Percentiles rank a stretch among this genome's conserved stretches.
phyloP scores from a whole-genome alignment of 2,888 invertebrate species.

The Eremobia ochroleuca region DNA sequence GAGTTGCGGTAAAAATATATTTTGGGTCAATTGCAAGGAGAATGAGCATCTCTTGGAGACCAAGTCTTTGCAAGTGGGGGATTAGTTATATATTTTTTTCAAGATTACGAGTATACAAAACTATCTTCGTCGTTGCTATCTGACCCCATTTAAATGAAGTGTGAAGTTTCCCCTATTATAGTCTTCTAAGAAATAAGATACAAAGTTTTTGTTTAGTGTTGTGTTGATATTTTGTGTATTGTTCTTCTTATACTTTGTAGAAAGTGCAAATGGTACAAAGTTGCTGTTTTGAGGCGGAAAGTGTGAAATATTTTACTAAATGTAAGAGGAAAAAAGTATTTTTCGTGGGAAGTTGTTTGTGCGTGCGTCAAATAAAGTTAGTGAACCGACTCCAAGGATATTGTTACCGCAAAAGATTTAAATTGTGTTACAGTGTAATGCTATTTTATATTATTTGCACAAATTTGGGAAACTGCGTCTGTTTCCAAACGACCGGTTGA shows the following conservation, averaged over 20 bases:
- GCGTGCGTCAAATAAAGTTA: conserved; percentile 18
- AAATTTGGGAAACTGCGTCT: not conserved
- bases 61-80: conserved; percentile 24
- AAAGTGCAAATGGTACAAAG: conserved; percentile 15
- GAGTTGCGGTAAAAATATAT: conserved; percentile 37
- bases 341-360: conserved; percentile 5
- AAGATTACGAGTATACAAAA: not conserved
- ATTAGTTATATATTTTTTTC: conserved; percentile 39
- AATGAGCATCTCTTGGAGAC: not conserved
- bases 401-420: not conserved
- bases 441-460: not conserved
- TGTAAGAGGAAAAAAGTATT: not conserved
- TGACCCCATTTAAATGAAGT: conserved; percentile 48
- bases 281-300: conserved; percentile 15
- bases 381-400: not conserved
- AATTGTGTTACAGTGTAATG: not conserved
- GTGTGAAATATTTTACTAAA: conserved; percentile 6
- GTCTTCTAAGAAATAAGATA: conserved; percentile 39
- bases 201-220: conserved; percentile 41
- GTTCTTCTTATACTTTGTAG: conserved; percentile 12
- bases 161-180: conserved; percentile 32
- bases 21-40: conserved; percentile 26
- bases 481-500: not conserved
- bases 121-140: not conserved
- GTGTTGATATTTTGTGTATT: conserved; percentile 24